Evolutionary conservation across 2,113 vertebrate species (phyloP), one percentile per base, ranked within the genome.

Genomic region (Sinocyclocheilus grahami): DNA sequence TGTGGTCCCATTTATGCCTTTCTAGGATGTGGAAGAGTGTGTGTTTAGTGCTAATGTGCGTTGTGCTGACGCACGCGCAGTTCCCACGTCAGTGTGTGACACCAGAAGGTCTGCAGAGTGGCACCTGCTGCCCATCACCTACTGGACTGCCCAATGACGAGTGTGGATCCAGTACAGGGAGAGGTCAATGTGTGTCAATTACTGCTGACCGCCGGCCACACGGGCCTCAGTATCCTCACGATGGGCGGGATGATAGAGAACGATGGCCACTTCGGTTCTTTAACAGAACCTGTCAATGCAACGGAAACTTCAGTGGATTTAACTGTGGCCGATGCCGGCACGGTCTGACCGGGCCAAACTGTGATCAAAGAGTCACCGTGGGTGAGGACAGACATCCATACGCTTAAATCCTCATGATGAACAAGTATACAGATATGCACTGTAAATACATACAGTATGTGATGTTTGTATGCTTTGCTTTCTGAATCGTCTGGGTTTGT

Each of bases 221-320:
- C 3, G 97, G 97, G 5, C 95, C 96, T 0, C 97, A 97, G 83
- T 99, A 96, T 87, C 97, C 97, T 69, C 98, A 98, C 86, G 92
- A 92, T 0, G 97, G 96, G 1, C 87, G 97, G 89, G 98, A 99
- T 20, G 98, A 99, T 89, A 92, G 98, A 51, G 97, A 99, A 79
- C 94, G 94, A 30, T 99, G 98, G 98, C 98, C 98, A 0, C 88
- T 95, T n/a, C 95, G 96, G 13, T 99, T 99, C 89, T 99, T 96
- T 89, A 99, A 98, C 89, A 90, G 96, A 78, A 98, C 97, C 0
- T 99, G 98, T 79, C 95, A 89, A 67, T 99, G 98, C 0, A 92
- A 87, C 1, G 93, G 91, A 0, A 97, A 97, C 92, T 99, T 97
- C 89, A 97, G 96, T 95, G 98, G 98, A 27, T 97, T 94, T 92